Percentiles rank a stretch among this genome's conserved stretches.
These are phyloP conservation scores for Meteorus cinctellus DNA, from an alignment of 2,888 invertebrate genomes.

Conservation along the genomic window DNA sequence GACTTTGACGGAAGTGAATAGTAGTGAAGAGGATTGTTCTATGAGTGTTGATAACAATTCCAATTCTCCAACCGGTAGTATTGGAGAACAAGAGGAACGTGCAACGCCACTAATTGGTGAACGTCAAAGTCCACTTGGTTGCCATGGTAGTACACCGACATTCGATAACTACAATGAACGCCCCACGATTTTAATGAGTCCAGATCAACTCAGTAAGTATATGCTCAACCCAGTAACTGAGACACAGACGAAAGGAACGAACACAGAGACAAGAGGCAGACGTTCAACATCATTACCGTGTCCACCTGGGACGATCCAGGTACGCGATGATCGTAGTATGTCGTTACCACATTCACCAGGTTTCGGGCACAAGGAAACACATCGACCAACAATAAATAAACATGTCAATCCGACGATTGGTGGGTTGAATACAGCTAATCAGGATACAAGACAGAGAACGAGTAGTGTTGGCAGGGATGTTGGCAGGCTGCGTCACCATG, in stretches of 20 bases:
- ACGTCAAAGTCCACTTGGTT: conserved; percentile 67
- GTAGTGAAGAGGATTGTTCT: conserved; percentile 66
- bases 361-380: conserved; percentile 60
- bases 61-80: conserved; percentile 66
- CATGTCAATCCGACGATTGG: conserved; percentile 51
- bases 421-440: conserved; percentile 37
- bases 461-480: conserved; percentile 64
- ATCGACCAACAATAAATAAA: conserved; percentile 54
- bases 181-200: conserved; percentile 67
- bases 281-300: conserved; percentile 69
- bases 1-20: conserved; percentile 66
- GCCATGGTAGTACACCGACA: conserved; percentile 64
- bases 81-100: conserved; percentile 68
- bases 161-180: conserved; percentile 66
- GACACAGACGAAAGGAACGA: conserved; percentile 50
- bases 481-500: conserved; percentile 50
- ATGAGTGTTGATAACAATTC: conserved; percentile 58
- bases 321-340: conserved; percentile 66
- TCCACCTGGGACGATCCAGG: conserved; percentile 61
- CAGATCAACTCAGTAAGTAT: conserved; percentile 65
- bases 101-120: conserved; percentile 68
- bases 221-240: conserved; percentile 53
- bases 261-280: conserved; percentile 62
- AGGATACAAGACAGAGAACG: conserved; percentile 61
- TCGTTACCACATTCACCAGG: conserved; percentile 68